Conservation (phyloP, 2,888 invertebrate genomes). For the Drosophila mimica region DNA sequence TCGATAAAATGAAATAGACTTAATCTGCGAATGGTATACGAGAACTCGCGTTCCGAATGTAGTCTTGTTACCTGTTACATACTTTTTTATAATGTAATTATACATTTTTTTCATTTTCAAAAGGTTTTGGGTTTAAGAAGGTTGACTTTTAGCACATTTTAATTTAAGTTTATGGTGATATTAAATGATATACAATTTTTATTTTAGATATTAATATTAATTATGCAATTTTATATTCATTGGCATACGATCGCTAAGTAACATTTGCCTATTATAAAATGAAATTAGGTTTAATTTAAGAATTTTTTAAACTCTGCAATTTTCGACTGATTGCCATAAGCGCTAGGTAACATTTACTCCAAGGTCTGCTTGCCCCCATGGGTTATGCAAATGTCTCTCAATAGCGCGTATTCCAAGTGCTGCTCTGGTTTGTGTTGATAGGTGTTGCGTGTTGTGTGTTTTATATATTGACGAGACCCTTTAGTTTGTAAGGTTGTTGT, state of each 20-base stretch:
- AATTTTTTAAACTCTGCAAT: background rate
- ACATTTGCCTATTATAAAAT: background rate
- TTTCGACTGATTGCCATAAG: background rate
- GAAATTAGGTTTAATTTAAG: background rate
- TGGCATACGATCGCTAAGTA: background rate
- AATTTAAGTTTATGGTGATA: background rate
- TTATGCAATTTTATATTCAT: background rate
- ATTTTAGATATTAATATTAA: background rate
- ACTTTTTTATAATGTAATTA: background rate
- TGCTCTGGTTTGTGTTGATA: background rate
- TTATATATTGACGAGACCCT: constrained; percentile 4
- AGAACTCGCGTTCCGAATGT: background rate
- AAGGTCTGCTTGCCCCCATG: background rate
- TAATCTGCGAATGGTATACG: background rate
- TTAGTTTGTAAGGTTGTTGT: constrained; percentile 5
- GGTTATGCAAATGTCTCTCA: constrained; percentile 1
- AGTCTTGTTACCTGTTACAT: background rate
- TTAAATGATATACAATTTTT: background rate
- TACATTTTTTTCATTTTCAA: background rate
- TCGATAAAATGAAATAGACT: background rate
- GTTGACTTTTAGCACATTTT: background rate
- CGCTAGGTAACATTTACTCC: too few relatives aligned
- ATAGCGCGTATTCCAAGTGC: background rate
- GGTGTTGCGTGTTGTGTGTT: background rate
- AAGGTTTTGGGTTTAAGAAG: background rate